Evolutionary conservation across 2,797 vertebrate species (phyloP).

Genomic region (Ispidina picta): DNA sequence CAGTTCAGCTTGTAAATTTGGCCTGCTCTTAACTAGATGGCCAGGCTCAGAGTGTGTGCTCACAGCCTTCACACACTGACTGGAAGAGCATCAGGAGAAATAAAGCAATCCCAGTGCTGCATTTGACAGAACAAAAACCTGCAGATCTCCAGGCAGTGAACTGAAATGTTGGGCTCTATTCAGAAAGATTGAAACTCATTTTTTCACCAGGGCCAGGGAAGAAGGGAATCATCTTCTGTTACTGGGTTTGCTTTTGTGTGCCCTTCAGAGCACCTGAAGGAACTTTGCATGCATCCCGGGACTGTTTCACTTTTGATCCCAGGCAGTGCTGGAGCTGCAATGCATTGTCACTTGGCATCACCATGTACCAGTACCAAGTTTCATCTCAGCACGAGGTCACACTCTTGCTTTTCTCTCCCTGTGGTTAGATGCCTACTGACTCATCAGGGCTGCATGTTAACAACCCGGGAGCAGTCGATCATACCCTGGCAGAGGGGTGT

Average conservation of each 20-base stretch:
- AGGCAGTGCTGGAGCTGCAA: conserved; percentile 17
- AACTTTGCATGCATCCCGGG: not conserved
- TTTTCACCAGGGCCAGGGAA: not conserved
- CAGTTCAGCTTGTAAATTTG: not conserved
- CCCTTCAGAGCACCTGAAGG: not conserved
- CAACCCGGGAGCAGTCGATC: not conserved
- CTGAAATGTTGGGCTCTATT: not conserved
- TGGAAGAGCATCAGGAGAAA: not conserved
- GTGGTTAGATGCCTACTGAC: not conserved
- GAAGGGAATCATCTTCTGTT: not conserved
- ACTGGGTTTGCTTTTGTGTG: not conserved
- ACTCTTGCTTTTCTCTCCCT: conserved; percentile 38
- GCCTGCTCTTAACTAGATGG: not conserved
- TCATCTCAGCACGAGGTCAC: not conserved
- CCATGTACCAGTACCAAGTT: not conserved
- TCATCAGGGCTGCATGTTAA: conserved; percentile 31
- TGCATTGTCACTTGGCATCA: conserved; percentile 29
- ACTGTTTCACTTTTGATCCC: conserved; percentile 27
- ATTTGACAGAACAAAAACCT: not conserved
- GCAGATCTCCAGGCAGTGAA: not conserved
- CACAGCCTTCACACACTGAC: not conserved
- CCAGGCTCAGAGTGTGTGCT: not conserved
- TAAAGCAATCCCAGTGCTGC: not conserved
- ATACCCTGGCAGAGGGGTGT: conserved; percentile 8
- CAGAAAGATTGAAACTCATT: not conserved